Percentiles rank a stretch among this genome's conserved stretches.
These are phyloP conservation scores for Brachyptera risi DNA, from an alignment of 2,888 invertebrate species.

Conservation along the genomic window DNA sequence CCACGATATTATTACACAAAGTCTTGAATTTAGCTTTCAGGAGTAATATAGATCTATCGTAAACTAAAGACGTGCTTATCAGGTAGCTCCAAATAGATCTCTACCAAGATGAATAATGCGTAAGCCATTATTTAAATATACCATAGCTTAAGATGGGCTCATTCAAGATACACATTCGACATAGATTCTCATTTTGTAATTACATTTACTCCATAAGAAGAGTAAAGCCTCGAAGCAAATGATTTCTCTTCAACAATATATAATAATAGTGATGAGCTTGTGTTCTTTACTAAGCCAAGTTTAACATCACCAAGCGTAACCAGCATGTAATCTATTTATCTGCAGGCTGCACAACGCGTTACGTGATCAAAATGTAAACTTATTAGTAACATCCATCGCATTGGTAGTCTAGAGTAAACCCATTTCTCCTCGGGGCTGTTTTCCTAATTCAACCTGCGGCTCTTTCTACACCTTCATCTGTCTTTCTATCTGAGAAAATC, in stretches of 20 bases:
- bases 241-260: not conserved
- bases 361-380: constrained; percentile 20
- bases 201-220: not conserved
- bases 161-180: too few species aligned
- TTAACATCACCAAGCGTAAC: constrained; percentile 4
- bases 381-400: constrained; percentile 16
- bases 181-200: too few species aligned
- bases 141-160: too few species aligned
- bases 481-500: not conserved
- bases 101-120: too few species aligned
- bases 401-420: not conserved
- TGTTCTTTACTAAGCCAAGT: constrained; percentile 9
- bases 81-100: too few species aligned
- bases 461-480: not conserved
- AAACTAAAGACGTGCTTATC: too few species aligned
- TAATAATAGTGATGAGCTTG: too few species aligned
- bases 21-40: too few species aligned
- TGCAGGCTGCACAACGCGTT: not conserved
- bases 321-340: constrained; percentile 17
- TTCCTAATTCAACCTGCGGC: not conserved
- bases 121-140: too few species aligned
- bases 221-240: not conserved
- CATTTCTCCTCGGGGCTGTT: not conserved
- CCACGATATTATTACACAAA: too few species aligned
- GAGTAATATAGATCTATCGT: too few species aligned